Evolutionary conservation across 1,140 invertebrate genomes (phyloP), one percentile per base, ranked within the genome.

Genomic region (Euura lappo): DNA sequence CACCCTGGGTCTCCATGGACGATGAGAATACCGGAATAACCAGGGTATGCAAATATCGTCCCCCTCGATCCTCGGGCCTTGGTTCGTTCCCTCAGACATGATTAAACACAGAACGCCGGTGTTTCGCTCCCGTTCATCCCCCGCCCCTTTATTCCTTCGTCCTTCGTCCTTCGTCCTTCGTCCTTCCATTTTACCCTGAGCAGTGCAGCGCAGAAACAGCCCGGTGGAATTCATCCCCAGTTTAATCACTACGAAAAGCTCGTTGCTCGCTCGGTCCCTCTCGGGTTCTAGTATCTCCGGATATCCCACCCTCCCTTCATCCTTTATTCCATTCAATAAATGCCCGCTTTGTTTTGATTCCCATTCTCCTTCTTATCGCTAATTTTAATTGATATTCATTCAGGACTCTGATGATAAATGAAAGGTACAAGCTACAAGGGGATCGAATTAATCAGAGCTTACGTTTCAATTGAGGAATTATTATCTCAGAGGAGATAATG

Each of bases 21-120:
- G 28, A 28, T 28, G 28, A 28, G 28, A 28, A 28, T 28, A 28
- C 28, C 28, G 28, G 28, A 28, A 28, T 1, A n/a, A n/a, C 51
- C 51, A 8, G 65, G 42, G 79, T 85, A 84, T 85, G 83, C 80
- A 85, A 85, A 85, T 85, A 74, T 72, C 75, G 72, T 69, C 71
- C 74, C 67, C 51, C 69, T 72, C 70, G 77, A 79, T 28, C 28
- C 28, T 28, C 28, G 75, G 74, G 79, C 78, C 79, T 81, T 82
- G 78, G 75, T 79, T 79, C 74, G 75, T 74, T 79, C 77, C 80
- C 80, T 81, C 81, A 83, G 80, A 86, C 85, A 87, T 87, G 86
- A 87, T 87, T 86, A 87, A 87, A 86, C 86, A 86, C 79, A 80
- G 84, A 85, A 81, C 79, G 79, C 77, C 79, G 81, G 81, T 87